Conservation (phyloP, 1,140 invertebrate species). For the Hetaerina americana region DNA sequence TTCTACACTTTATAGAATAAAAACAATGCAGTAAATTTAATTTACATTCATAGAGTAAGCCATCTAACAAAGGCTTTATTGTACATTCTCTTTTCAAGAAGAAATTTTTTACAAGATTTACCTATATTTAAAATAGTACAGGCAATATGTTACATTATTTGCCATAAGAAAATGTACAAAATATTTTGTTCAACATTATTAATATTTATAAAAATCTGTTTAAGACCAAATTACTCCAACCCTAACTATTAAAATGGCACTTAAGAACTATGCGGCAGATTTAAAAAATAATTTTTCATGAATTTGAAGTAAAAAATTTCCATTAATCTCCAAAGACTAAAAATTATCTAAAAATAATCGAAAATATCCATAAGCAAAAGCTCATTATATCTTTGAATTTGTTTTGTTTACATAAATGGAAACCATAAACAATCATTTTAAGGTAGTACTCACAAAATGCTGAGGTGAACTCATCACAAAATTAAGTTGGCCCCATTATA, state of each 20-base stretch:
- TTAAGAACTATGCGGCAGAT: not conserved
- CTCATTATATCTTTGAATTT: not conserved
- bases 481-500: not conserved
- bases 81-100: not conserved
- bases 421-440: not conserved
- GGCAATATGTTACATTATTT: not conserved
- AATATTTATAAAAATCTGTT: slow-evolving; percentile 1
- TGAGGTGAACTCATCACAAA: no score
- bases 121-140: not conserved
- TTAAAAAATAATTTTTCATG: no score
- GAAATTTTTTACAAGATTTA: not conserved
- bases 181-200: not conserved
- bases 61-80: not conserved
- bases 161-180: not conserved
- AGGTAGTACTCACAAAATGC: not conserved
- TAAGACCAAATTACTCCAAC: not conserved
- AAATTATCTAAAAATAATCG: not conserved
- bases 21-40: not conserved
- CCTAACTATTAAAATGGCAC: not conserved
- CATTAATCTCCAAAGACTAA: not conserved
- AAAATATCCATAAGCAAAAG: not conserved
- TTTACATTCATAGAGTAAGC: not conserved
- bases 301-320: no score
- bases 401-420: not conserved
- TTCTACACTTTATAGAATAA: not conserved